Evolutionary conservation across 64 coral and sea anemone species (phyloP).

Genomic region (Actinia equina): DNA sequence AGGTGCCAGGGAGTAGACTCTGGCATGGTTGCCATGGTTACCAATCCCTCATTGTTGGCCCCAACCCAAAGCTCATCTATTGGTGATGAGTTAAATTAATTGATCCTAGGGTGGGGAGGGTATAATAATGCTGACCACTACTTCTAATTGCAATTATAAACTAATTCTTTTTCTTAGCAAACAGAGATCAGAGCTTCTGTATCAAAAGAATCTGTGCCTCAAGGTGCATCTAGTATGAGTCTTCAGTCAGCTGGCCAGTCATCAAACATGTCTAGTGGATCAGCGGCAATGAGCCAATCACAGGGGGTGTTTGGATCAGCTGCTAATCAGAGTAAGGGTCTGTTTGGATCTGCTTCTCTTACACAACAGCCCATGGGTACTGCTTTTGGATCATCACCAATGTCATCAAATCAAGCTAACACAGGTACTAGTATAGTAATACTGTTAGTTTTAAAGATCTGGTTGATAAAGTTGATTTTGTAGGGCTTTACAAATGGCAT

Average conservation of each 20-base stretch:
- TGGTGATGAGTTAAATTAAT: too few species aligned
- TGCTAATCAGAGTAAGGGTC: neutral
- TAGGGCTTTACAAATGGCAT: too few species aligned
- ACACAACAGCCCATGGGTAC: neutral
- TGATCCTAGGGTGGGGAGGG: too few species aligned
- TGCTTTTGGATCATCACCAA: neutral
- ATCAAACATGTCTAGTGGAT: slow-evolving; percentile 26
- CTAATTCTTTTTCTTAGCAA: slow-evolving; percentile 20
- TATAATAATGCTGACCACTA: too few species aligned
- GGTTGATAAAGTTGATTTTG: too few species aligned
- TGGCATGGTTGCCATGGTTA: too few species aligned
- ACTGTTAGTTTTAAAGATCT: too few species aligned
- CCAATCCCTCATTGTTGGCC: too few species aligned
- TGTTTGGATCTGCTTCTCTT: neutral
- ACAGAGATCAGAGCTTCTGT: slow-evolving; percentile 64
- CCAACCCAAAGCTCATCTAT: too few species aligned
- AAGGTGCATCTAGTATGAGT: neutral
- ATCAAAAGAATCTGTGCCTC: neutral
- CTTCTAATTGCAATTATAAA: too few species aligned
- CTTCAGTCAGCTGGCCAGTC: slow-evolving; percentile 18
- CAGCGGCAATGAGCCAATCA: slow-evolving; percentile 31
- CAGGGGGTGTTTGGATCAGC: slow-evolving; percentile 22
- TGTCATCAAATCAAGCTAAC: neutral
- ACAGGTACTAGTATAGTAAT: neutral
- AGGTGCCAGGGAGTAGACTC: too few species aligned